Conservation (phyloP, 2,113 vertebrate species). For the Vidua macroura region DNA sequence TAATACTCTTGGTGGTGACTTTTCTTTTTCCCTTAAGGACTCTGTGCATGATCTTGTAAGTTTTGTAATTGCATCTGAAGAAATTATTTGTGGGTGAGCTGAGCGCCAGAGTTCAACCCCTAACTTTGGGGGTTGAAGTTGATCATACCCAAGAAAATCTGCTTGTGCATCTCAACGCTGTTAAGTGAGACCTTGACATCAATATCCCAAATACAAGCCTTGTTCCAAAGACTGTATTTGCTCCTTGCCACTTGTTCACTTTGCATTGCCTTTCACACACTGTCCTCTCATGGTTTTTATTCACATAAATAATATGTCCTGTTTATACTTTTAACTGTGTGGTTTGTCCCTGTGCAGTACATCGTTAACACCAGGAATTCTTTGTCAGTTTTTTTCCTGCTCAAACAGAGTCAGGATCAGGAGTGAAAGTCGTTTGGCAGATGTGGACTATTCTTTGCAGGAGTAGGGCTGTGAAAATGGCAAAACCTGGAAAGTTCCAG, state of each 20-base stretch:
- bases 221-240: not conserved
- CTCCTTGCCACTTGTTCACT: not conserved
- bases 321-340: not conserved
- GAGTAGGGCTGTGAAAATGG: not conserved
- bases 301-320: not conserved
- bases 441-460: not conserved
- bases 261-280: not conserved
- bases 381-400: not conserved
- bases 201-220: not conserved
- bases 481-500: not conserved
- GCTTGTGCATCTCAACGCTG: not conserved
- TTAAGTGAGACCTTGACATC: not conserved
- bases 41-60: not conserved
- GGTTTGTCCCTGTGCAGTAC: not conserved
- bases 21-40: not conserved
- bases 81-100: not conserved
- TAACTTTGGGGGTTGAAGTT: not conserved
- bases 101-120: not conserved
- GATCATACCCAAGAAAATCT: not conserved
- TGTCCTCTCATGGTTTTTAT: not conserved
- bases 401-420: not conserved
- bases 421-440: not conserved
- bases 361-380: not conserved
- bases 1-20: not conserved
- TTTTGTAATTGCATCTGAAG: not conserved